phyloP scores from a whole-genome alignment of 1,140 invertebrate genomes.

The Drosophila bocki region DNA sequence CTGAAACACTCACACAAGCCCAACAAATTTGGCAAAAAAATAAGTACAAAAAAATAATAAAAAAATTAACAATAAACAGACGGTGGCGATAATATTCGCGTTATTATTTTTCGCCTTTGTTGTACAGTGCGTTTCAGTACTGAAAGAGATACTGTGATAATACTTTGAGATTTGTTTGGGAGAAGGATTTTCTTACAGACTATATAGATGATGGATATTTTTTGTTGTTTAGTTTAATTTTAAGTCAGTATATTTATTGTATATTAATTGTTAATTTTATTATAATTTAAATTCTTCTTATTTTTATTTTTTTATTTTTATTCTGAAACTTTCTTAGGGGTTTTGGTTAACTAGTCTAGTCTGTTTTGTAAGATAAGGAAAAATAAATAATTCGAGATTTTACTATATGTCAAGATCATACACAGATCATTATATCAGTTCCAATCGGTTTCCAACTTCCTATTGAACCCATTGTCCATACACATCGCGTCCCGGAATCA shows the following conservation, averaged over 20 bases:
- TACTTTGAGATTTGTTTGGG: not conserved
- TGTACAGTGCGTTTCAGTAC: constrained; percentile 24
- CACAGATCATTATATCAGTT: too few species aligned
- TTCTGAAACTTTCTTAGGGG: too few species aligned
- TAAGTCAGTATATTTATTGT: not conserved
- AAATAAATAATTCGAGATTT: too few species aligned
- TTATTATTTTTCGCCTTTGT: constrained; percentile 39
- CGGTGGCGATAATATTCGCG: constrained; percentile 63
- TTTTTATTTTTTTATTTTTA: too few species aligned
- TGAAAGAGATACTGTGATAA: not conserved
- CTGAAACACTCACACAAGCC: constrained; percentile 22
- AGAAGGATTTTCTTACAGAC: not conserved
- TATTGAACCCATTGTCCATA: too few species aligned
- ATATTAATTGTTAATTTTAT: not conserved
- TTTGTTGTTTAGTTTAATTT: not conserved
- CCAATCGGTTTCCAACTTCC: too few species aligned
- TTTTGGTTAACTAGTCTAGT: too few species aligned
- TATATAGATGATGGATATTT: not conserved
- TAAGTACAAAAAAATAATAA: constrained; percentile 24
- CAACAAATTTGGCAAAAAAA: constrained; percentile 21
- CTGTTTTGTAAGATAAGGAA: too few species aligned
- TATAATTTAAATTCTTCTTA: not conserved
- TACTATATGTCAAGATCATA: too few species aligned
- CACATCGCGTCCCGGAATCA: not conserved
- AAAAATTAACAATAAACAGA: constrained; percentile 57